Evolutionary conservation across 2,888 invertebrate genomes (phyloP).

Genomic region (Siphlonurus alternatus): DNA sequence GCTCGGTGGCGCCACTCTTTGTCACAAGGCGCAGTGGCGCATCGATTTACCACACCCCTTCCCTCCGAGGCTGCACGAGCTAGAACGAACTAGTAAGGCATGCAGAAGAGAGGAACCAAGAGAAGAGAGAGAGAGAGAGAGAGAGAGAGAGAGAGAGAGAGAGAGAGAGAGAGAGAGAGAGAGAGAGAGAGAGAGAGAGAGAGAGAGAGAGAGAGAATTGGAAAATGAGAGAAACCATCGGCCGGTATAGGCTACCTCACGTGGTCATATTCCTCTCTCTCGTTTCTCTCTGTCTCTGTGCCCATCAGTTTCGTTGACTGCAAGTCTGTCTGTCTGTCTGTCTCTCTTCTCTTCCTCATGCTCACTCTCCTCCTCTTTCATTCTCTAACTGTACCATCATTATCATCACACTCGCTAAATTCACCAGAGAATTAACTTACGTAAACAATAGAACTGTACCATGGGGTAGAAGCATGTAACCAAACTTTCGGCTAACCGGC

Average conservation of each 20-base stretch:
- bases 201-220: neutral
- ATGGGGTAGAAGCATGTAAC: too few relatives aligned
- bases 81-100: neutral
- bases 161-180: neutral
- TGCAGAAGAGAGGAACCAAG: too few relatives aligned
- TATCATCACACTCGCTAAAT: neutral
- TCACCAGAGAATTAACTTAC: neutral
- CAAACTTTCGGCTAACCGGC: neutral
- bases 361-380: neutral
- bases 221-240: neutral
- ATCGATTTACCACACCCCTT: neutral
- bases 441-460: neutral
- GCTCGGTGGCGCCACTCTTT: neutral
- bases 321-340: too few relatives aligned
- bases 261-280: neutral
- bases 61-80: neutral
- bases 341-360: too few relatives aligned
- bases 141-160: neutral
- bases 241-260: neutral
- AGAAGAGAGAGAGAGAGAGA: neutral
- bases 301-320: too few relatives aligned
- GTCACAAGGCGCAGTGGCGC: neutral
- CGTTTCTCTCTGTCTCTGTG: too few relatives aligned
- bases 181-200: neutral
- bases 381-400: neutral